phyloP scores from a whole-genome alignment of 1,140 invertebrate species.

The Andrena cerasifolii region DNA sequence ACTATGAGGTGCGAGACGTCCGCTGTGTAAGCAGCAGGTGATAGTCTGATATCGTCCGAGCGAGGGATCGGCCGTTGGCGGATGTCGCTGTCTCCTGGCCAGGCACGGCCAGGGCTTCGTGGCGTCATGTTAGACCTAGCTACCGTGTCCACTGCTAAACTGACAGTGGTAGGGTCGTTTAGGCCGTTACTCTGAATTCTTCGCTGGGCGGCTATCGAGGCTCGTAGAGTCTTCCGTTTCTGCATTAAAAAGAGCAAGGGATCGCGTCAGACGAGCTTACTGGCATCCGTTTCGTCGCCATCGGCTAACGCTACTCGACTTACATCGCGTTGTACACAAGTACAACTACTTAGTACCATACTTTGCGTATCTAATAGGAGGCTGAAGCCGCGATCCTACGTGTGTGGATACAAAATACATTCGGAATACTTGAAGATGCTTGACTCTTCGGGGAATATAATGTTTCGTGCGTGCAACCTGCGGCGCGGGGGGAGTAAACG shows the following conservation, averaged over 20 bases:
- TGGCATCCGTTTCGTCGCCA: background rate
- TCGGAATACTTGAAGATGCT: no score
- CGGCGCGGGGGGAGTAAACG: no score
- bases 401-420: no score
- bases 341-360: constrained; percentile 4
- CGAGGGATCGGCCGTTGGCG: constrained; percentile 70
- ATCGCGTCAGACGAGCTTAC: background rate
- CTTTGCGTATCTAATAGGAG: constrained; percentile 18
- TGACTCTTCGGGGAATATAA: no score
- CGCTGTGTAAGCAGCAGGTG: constrained; percentile 71
- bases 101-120: constrained; percentile 83
- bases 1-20: constrained; percentile 76
- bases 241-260: constrained; percentile 76
- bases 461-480: no score
- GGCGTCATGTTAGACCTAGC: constrained; percentile 75
- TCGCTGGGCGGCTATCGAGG: constrained; percentile 88
- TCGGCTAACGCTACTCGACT: constrained; percentile 20
- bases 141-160: constrained; percentile 87
- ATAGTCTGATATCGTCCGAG: constrained; percentile 71
- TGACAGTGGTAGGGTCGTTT: constrained; percentile 89
- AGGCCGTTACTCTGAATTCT: constrained; percentile 91
- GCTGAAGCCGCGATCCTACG: background rate
- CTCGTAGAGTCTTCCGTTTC: constrained; percentile 92
- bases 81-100: constrained; percentile 85
- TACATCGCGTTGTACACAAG: background rate